These are phyloP conservation scores for Batillaria attramentaria DNA, from an alignment of 1,140 invertebrate species.

Conservation along the genomic window DNA sequence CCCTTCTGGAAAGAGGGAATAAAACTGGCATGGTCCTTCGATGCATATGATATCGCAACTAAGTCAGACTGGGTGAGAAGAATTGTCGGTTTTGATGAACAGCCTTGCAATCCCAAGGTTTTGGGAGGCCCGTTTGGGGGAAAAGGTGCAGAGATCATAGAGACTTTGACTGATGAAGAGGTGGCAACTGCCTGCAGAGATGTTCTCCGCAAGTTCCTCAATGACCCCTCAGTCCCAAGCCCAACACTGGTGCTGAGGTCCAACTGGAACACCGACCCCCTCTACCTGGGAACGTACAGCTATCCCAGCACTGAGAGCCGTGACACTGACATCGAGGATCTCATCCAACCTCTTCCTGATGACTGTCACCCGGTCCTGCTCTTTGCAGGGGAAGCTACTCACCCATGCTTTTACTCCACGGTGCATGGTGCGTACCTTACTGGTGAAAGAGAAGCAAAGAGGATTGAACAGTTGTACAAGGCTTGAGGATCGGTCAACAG, in stretches of 20 bases:
- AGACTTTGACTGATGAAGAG: constrained; percentile 79
- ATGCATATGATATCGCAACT: constrained; percentile 72
- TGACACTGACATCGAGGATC: constrained; percentile 30
- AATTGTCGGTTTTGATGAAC: constrained; percentile 79
- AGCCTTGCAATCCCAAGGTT: constrained; percentile 79
- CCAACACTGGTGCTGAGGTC: constrained; percentile 77
- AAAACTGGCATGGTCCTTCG: constrained; percentile 77
- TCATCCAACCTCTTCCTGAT: constrained; percentile 47
- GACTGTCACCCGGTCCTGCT: constrained; percentile 38
- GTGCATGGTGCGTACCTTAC: constrained; percentile 49
- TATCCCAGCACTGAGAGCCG: constrained; percentile 38
- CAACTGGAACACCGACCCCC: constrained; percentile 86
- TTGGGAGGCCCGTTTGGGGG: constrained; percentile 82
- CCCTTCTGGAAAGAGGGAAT: constrained; percentile 75
- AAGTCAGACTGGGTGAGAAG: constrained; percentile 76
- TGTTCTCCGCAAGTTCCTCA: constrained; percentile 74
- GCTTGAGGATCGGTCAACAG: too few relatives aligned
- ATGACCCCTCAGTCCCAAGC: constrained; percentile 72
- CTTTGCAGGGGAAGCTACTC: constrained; percentile 57
- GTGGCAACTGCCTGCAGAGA: constrained; percentile 78
- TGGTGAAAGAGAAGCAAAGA: constrained; percentile 47
- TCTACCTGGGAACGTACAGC: constrained; percentile 86
- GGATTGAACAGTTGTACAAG: too few relatives aligned
- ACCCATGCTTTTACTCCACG: constrained; percentile 43
- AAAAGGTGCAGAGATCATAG: constrained; percentile 81